Evolutionary conservation across 2,113 vertebrate species (phyloP).

Genomic region (Erpornis zantholeuca): DNA sequence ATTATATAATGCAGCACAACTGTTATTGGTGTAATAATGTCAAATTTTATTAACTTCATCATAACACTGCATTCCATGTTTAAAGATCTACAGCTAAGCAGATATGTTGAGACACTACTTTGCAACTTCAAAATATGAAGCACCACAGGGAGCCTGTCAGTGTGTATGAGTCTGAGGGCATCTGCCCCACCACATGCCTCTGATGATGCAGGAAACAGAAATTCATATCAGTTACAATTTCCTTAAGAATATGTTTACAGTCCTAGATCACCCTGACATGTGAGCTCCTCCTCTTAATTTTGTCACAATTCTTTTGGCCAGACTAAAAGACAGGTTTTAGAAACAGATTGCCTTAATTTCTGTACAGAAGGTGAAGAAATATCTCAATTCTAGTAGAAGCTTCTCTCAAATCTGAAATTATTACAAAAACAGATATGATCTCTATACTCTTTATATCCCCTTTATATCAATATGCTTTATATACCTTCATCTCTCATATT

Average conservation of each 20-base stretch:
- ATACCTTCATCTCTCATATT: not conserved
- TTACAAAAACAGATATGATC: not conserved
- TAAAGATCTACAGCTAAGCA: not conserved
- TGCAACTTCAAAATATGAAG: not conserved
- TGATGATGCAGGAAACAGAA: rapidly evolving
- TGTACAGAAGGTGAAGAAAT: not conserved
- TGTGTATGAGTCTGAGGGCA: not conserved
- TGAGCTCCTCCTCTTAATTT: not conserved
- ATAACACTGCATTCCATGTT: not conserved
- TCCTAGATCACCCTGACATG: not conserved
- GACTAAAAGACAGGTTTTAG: not conserved
- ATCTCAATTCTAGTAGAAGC: not conserved
- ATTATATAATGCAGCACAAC: not conserved
- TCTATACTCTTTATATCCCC: not conserved
- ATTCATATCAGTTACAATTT: not conserved
- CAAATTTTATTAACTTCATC: not conserved
- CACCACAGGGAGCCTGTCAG: not conserved
- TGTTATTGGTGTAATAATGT: not conserved
- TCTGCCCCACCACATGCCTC: not conserved
- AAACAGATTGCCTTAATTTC: not conserved
- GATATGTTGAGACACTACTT: not conserved
- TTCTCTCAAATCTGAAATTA: not conserved
- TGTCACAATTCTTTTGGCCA: not conserved
- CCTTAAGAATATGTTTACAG: not conserved
- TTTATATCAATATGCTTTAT: not conserved